These are phyloP conservation scores for Chaenodraco wilsoni DNA, from an alignment of 2,797 vertebrate genomes.

Conservation along the genomic window DNA sequence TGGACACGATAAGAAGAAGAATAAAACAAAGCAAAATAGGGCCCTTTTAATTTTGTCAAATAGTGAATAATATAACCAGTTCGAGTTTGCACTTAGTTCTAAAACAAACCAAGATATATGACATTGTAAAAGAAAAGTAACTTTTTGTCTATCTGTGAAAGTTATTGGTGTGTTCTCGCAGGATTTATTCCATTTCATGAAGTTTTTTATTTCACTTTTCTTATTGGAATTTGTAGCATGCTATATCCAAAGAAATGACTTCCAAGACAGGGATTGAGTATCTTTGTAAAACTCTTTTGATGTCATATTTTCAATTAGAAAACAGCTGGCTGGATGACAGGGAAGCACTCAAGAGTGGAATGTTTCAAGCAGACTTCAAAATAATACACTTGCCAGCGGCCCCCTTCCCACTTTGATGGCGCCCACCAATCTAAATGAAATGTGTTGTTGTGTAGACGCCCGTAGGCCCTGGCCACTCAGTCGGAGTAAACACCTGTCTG, in stretches of 20 bases:
- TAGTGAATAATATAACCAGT: not conserved
- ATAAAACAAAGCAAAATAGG: too few species aligned
- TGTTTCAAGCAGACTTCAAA: conserved; percentile 49
- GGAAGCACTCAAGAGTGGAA: conserved; percentile 26
- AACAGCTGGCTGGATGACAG: conserved; percentile 36
- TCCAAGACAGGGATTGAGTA: not conserved
- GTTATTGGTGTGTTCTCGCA: not conserved
- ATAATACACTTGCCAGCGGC: conserved; percentile 21
- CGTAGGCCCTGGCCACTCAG: conserved; percentile 53
- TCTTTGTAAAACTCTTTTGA: conserved; percentile 30
- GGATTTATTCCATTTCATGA: not conserved
- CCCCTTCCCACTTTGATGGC: conserved; percentile 13
- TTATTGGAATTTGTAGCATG: not conserved
- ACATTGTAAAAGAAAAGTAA: not conserved
- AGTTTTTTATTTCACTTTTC: not conserved
- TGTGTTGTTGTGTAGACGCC: conserved; percentile 54
- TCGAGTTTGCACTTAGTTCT: not conserved
- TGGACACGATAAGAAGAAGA: too few species aligned
- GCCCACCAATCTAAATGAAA: conserved; percentile 66
- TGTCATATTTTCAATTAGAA: conserved; percentile 49
- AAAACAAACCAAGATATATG: not conserved
- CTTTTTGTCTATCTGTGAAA: too few species aligned
- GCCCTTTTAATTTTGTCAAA: not conserved
- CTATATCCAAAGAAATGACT: conserved; percentile 15
- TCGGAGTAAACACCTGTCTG: conserved; percentile 69